Evolutionary conservation across 2,113 vertebrate species (phyloP).

Genomic region (Coptodon rendalli): DNA sequence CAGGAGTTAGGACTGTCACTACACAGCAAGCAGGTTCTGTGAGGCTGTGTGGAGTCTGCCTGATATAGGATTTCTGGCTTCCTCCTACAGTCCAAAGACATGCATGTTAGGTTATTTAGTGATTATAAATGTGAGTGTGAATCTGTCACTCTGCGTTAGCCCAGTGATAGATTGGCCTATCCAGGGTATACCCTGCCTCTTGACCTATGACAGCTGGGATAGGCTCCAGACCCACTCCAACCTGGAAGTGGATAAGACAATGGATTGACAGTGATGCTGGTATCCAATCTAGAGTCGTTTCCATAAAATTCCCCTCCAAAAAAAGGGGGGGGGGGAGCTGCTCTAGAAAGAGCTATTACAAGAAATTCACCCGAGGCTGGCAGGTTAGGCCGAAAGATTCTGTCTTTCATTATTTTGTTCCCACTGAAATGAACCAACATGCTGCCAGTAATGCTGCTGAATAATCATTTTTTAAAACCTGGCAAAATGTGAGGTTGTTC

Average conservation of each 20-base stretch:
- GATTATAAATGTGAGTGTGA: not conserved
- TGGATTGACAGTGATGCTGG: not conserved
- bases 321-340: fast-evolving
- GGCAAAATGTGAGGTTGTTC: not conserved
- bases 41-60: not conserved
- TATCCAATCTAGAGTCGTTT: not conserved
- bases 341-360: not conserved
- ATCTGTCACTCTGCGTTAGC: not conserved
- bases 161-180: not conserved
- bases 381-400: not conserved
- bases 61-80: not conserved
- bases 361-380: not conserved
- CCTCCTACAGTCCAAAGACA: not conserved
- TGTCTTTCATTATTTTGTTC: not conserved
- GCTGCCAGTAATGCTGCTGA: not conserved
- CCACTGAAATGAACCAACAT: not conserved
- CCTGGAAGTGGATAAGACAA: not conserved
- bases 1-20: not conserved
- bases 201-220: not conserved
- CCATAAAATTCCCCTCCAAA: not conserved
- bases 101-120: not conserved
- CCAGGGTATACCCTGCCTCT: not conserved
- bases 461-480: not conserved
- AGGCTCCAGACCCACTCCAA: not conserved
- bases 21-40: not conserved